phyloP scores from a whole-genome alignment of 1,140 invertebrate genomes.

The Coenobita brevimanus region DNA sequence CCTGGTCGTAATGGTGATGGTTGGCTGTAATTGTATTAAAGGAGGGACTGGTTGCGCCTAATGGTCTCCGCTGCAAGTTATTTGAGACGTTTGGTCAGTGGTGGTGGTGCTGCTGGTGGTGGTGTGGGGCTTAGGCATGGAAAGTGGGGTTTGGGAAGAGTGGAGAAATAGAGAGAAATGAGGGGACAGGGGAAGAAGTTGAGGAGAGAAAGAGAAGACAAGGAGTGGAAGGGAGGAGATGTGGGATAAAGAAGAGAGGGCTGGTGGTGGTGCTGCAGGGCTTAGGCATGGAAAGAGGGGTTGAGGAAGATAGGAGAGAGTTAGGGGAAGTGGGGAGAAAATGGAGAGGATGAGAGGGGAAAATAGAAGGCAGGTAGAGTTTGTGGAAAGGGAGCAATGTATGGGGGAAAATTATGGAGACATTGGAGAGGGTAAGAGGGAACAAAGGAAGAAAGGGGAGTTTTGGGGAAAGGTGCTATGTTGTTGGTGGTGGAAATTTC shows the following conservation, averaged over 20 bases:
- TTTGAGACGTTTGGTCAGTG: slow-evolving; percentile 43
- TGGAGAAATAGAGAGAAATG: too few relatives aligned
- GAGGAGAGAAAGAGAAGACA: too few relatives aligned
- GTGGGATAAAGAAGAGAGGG: not conserved
- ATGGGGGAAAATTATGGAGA: too few relatives aligned
- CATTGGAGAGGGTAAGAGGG: too few relatives aligned
- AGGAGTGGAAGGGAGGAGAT: too few relatives aligned
- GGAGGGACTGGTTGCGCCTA: slow-evolving; percentile 57
- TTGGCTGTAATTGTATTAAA: slow-evolving; percentile 59
- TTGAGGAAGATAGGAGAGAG: not conserved
- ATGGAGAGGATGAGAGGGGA: not conserved
- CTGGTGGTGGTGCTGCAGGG: too few relatives aligned
- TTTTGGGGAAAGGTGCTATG: too few relatives aligned
- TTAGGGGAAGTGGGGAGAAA: not conserved
- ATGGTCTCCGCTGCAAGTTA: slow-evolving; percentile 39
- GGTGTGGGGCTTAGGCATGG: not conserved
- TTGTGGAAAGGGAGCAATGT: too few relatives aligned
- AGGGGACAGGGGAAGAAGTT: too few relatives aligned
- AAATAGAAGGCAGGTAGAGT: too few relatives aligned
- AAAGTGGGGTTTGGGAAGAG: not conserved
- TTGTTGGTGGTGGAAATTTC: too few relatives aligned
- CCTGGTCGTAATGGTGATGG: slow-evolving; percentile 52
- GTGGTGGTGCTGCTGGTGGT: not conserved
- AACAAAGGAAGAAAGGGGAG: too few relatives aligned
- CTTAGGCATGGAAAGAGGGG: not conserved